Evolutionary conservation across 1,140 invertebrate genomes (phyloP).

Genomic region (Drosophila novamexicana): DNA sequence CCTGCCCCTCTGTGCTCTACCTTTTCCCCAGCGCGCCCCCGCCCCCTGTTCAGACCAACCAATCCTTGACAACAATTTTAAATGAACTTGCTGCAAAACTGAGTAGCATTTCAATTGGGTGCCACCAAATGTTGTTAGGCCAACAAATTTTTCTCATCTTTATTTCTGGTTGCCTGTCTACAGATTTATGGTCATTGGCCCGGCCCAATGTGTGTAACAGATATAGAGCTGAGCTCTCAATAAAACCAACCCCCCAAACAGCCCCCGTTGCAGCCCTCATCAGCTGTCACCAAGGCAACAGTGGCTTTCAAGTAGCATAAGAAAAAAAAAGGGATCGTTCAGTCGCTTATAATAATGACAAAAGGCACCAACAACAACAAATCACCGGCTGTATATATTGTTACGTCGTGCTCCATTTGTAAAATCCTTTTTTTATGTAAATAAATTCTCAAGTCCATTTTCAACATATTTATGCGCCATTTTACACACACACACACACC

Average conservation of each 20-base stretch:
- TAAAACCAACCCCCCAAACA: slow-evolving; percentile 29
- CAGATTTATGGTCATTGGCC: slow-evolving; percentile 65
- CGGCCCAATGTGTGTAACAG: slow-evolving; percentile 53
- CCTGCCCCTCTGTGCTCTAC: background rate
- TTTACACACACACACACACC: slow-evolving; percentile 53
- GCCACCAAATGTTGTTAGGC: slow-evolving; percentile 26
- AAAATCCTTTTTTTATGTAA: slow-evolving; percentile 80
- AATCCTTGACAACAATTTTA: slow-evolving; percentile 33
- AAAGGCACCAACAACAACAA: slow-evolving; percentile 64
- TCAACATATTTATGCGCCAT: slow-evolving; percentile 82
- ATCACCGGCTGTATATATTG: slow-evolving; percentile 62
- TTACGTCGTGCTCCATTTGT: slow-evolving; percentile 63
- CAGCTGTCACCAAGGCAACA: slow-evolving; percentile 61
- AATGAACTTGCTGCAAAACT: slow-evolving; percentile 64
- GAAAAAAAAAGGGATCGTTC: slow-evolving; percentile 67
- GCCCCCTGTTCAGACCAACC: background rate
- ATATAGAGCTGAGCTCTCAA: slow-evolving; percentile 46
- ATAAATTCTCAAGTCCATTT: slow-evolving; percentile 82
- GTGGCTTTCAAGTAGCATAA: slow-evolving; percentile 10
- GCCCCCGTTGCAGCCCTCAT: slow-evolving; percentile 2
- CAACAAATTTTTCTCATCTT: slow-evolving; percentile 23
- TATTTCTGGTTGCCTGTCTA: slow-evolving; percentile 20
- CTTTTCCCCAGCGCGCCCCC: background rate
- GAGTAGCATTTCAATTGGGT: slow-evolving; percentile 39
- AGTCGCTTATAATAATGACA: slow-evolving; percentile 78